Percentiles rank a stretch among this genome's conserved stretches.
These are phyloP conservation scores for Mastomys coucha DNA, from an alignment of 2,113 vertebrate genomes.

Conservation along the genomic window DNA sequence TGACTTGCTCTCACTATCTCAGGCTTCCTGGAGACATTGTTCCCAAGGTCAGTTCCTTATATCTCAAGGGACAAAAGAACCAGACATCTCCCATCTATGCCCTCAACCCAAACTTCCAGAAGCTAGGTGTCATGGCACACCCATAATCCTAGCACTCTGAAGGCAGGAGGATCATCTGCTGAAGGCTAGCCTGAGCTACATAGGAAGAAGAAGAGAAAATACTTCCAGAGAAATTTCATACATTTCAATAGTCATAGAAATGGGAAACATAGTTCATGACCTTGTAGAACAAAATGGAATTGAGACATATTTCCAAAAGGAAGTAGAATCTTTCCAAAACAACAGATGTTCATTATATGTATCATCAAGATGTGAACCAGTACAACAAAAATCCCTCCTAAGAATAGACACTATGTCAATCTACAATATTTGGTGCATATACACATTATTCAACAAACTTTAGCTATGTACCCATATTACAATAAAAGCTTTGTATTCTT, in stretches of 20 bases:
- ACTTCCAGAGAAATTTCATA: neutral
- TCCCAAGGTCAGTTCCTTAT: neutral
- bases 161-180: neutral
- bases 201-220: neutral
- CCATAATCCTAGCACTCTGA: neutral
- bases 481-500: neutral
- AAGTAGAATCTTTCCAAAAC: neutral
- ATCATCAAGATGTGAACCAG: neutral
- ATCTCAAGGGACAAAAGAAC: neutral
- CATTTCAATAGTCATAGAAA: neutral
- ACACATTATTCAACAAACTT: neutral
- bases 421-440: neutral
- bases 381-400: neutral
- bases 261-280: neutral
- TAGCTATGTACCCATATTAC: neutral
- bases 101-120: neutral
- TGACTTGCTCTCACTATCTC: neutral
- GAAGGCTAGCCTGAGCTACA: neutral
- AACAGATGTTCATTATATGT: neutral
- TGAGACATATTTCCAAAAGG: neutral
- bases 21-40: neutral
- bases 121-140: no score
- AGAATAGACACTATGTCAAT: neutral
- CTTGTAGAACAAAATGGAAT: neutral
- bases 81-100: neutral